These are phyloP conservation scores for Eptatretus atami DNA, from an alignment of 2,797 vertebrate species.

Conservation along the genomic window DNA sequence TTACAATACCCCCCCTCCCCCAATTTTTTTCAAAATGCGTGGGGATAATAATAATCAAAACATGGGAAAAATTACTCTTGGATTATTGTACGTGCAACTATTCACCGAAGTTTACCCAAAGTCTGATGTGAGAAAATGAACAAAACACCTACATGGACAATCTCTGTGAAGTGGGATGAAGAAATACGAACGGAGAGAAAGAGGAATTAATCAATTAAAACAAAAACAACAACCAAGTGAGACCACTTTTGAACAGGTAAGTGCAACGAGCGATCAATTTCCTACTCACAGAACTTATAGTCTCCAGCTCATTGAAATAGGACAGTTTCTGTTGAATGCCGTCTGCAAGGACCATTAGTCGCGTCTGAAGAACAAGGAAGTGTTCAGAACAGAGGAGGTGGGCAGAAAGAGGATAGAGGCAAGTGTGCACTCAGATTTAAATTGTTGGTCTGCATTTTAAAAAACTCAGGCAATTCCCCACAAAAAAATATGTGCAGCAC, in stretches of 20 bases:
- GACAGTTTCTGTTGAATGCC: slow-evolving; percentile 90
- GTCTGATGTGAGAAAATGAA: too few species aligned
- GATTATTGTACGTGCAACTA: too few species aligned
- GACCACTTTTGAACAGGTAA: not conserved
- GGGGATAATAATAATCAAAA: too few species aligned
- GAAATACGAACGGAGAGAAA: not conserved
- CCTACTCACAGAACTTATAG: slow-evolving; percentile 49
- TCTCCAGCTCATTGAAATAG: slow-evolving; percentile 86
- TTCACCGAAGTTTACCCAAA: too few species aligned
- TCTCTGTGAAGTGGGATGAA: not conserved
- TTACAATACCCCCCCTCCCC: too few species aligned
- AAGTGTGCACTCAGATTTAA: too few species aligned
- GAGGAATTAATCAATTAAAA: slow-evolving; percentile 3
- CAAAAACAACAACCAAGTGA: slow-evolving; percentile 5
- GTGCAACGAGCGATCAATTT: not conserved
- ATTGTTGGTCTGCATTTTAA: too few species aligned
- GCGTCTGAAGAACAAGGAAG: slow-evolving; percentile 26
- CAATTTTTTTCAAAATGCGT: too few species aligned
- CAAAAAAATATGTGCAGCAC: not conserved
- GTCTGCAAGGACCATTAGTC: slow-evolving; percentile 67
- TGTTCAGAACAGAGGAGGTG: slow-evolving; percentile 8
- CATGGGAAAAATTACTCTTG: too few species aligned
- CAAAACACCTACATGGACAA: too few species aligned
- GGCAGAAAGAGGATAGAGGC: not conserved
- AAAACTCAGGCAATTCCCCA: too few species aligned